Conservation (phyloP, 37 sponge, comb jelly and placozoan species). For the Axinella damicornis region DNA sequence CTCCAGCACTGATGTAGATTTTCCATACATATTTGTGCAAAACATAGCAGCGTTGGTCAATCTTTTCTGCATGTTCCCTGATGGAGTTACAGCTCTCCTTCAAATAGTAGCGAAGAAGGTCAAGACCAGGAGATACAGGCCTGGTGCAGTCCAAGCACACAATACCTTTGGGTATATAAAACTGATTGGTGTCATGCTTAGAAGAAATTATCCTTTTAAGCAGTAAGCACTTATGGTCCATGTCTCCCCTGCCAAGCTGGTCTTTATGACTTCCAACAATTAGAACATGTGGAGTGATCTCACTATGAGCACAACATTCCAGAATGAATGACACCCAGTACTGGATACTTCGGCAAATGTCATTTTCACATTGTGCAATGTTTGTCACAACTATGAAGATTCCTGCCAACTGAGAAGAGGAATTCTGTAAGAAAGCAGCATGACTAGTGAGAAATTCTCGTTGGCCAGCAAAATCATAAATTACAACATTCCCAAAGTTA, state of each 20-base stretch:
- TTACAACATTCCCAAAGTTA: slow-evolving; percentile 23
- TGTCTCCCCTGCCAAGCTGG: background rate
- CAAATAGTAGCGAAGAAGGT: too few species aligned
- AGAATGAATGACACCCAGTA: slow-evolving; percentile 32
- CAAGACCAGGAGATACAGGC: too few species aligned
- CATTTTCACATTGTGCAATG: slow-evolving; percentile 21
- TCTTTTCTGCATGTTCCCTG: too few species aligned
- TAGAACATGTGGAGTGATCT: slow-evolving; percentile 8
- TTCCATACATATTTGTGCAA: too few species aligned
- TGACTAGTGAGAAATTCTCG: slow-evolving; percentile 32
- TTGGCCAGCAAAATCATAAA: slow-evolving; percentile 49
- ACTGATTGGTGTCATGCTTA: too few species aligned
- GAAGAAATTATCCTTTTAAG: too few species aligned
- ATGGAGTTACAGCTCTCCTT: too few species aligned
- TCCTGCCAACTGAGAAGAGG: background rate
- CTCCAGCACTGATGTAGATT: background rate
- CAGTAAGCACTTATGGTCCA: too few species aligned
- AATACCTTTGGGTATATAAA: too few species aligned
- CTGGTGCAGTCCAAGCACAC: too few species aligned
- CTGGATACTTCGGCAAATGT: background rate
- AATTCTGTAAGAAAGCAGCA: background rate
- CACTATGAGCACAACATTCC: background rate
- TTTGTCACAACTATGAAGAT: slow-evolving; percentile 31
- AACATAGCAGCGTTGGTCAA: too few species aligned
- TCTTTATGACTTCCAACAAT: slow-evolving; percentile 35